Evolutionary conservation across 2,888 invertebrate genomes (phyloP), one percentile per base, ranked within the genome.

Genomic region (Chymomyza fuscimana): DNA sequence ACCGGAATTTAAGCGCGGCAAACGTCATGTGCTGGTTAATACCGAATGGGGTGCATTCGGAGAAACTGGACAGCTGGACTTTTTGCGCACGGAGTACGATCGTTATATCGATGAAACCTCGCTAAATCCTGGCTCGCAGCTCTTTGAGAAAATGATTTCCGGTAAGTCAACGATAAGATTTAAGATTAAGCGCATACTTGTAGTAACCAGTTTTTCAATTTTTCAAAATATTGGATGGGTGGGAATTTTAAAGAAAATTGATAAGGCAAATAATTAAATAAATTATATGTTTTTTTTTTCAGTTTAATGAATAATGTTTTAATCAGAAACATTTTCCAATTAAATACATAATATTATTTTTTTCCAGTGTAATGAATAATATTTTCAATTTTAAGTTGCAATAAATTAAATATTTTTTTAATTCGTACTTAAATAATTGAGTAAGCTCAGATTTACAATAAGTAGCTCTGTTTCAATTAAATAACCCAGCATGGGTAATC

Each of bases 11-110:
- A 89, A 87, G 94, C 32, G 89, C 4, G 93, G 93, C 0, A 95
- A 95, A 69, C 92, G 93, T 0, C 93, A 96, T 81, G 95, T 98
- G 76, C 93, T 98, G 65, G 95, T 99, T 81, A 99, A 99, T 91
- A 96, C 96, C 0, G 99, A 99, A 91, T 98, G 98, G 98, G 99
- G 99, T 9, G 98, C 98, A 9, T 98, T 99, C 90, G 99, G 99
- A 0, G 98, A 98, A 89, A 95, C 96, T 80, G 97, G 97, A 9
- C 93, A 94, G 15, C 92, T 99, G 70, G 97, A 98, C 89, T 97
- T 97, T 89, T 93, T 98, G 29, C 93, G 96, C 69, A 98, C 98
- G 0, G 95, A 95, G 81, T 96, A 95, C 86, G 97, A 99, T 91
- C 93, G 94, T 16, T 94, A 94, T 69, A 94, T 99, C 69, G 98